These are phyloP conservation scores for Paramacrobiotus metropolitanus DNA, from an alignment of 1,140 invertebrate species.

Conservation along the genomic window DNA sequence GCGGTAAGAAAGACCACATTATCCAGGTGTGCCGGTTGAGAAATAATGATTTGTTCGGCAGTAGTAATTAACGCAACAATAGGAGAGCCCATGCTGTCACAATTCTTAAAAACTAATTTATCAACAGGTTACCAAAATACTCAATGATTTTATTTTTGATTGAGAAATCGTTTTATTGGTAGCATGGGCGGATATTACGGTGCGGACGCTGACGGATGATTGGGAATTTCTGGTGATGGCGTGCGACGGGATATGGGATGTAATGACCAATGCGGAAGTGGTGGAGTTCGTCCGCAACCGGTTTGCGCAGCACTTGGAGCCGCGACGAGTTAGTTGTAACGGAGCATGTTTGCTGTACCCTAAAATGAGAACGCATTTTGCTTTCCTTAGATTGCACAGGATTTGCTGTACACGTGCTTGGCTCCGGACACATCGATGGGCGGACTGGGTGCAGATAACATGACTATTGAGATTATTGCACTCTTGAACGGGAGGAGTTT, in stretches of 20 bases:
- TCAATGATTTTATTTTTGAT: too few species aligned
- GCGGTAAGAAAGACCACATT: neutral
- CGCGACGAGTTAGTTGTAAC: constrained; percentile 36
- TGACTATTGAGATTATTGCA: constrained; percentile 75
- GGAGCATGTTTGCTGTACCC: neutral
- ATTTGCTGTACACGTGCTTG: constrained; percentile 48
- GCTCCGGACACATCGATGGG: constrained; percentile 88
- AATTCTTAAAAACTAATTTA: neutral
- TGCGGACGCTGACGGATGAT: constrained; percentile 51
- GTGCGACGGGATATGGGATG: constrained; percentile 99
- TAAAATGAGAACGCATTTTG: too few species aligned
- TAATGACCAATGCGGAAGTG: constrained; percentile 78
- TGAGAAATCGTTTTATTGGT: too few species aligned
- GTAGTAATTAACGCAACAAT: neutral
- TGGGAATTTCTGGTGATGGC: constrained; percentile 93
- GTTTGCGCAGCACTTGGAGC: constrained; percentile 52
- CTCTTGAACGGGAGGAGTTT: constrained; percentile 50
- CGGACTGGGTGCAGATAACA: constrained; percentile 90
- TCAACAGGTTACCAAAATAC: constrained; percentile 18
- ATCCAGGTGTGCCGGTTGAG: too few species aligned
- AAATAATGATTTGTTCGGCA: too few species aligned
- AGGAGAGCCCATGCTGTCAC: neutral
- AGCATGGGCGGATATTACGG: constrained; percentile 78
- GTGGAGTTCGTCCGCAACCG: constrained; percentile 63
- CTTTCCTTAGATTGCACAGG: constrained; percentile 55